Evolutionary conservation across 2,888 invertebrate species (phyloP).

Genomic region (Aethes cnicana): DNA sequence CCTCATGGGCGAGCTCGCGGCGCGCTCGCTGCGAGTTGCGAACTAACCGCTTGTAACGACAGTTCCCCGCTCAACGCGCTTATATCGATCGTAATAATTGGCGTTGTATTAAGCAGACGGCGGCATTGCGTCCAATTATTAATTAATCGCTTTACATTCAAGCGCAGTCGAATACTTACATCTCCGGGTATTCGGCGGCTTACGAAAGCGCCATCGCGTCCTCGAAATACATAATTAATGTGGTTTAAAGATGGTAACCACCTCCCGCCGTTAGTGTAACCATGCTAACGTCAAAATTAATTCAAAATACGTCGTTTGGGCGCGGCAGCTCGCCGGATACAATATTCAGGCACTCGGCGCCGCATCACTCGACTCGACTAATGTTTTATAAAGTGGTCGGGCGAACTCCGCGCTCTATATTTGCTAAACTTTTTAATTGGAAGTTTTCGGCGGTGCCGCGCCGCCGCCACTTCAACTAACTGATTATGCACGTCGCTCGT

Average conservation of each 20-base stretch:
- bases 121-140: too few relatives aligned
- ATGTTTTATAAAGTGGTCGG: too few relatives aligned
- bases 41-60: too few relatives aligned
- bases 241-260: constrained; percentile 11
- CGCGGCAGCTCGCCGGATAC: constrained; percentile 7
- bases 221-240: constrained; percentile 11
- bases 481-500: constrained; percentile 6
- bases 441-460: constrained; percentile 8
- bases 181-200: not conserved
- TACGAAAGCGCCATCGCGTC: not conserved
- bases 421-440: constrained; percentile 22
- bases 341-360: constrained; percentile 11
- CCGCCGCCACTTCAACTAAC: constrained; percentile 7
- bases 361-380: too few relatives aligned
- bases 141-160: too few relatives aligned
- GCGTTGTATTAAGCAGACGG: too few relatives aligned
- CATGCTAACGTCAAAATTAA: constrained; percentile 21
- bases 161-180: not conserved
- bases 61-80: too few relatives aligned
- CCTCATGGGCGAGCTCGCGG: too few relatives aligned
- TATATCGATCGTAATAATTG: too few relatives aligned
- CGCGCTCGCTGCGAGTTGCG: too few relatives aligned
- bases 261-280: too few relatives aligned
- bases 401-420: constrained; percentile 5
- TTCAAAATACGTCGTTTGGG: constrained; percentile 26